Evolutionary conservation across 2,113 vertebrate genomes (phyloP), one percentile per base, ranked within the genome.

Genomic region (Hippocampus barbouri): DNA sequence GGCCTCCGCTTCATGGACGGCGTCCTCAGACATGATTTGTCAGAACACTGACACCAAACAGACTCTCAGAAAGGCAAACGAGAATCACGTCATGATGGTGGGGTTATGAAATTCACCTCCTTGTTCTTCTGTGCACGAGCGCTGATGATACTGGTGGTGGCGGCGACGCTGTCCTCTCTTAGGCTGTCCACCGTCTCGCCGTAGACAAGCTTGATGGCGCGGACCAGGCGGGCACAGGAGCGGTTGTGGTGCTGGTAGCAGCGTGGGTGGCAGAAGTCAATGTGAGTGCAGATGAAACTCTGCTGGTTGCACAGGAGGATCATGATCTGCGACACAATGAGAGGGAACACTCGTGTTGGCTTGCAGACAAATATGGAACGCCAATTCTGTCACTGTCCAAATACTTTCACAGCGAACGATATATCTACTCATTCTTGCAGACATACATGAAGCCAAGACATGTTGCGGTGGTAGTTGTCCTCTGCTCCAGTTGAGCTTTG

Each of bases 241-340:
- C 97, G 96, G 83, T 95, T 96, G 87, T 99, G 97, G 69, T 96
- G 95, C 80, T 97, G 95, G 91, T 98, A 99, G 89, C 97, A 99
- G 87, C 96, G 96, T 0, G 97, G 96, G 79, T 98, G 97, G 78
- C 97, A 99, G 89, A 96, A 99, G 88, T 99, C 97, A 10, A 96
- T 74, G 30, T 99, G 97, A 2, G 94, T 96, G 43, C 97, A 99
- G 86, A 99, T 99, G 90, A 99, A 99, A 75, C 96, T 99, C 78
- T 99, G 97, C 88, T 99, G 97, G 89, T 98, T 99, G 92, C 97
- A 98, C 61, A 99, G 83, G 2, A 98, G 89, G 81, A 99, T 96
- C 96, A 98, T 99, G 49, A 99, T 96, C 97, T 99, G 90, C 41
- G 65, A 21, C 3, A 51, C 34, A 15, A 15, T 1, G 1, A 12